Base-by-base conservation (phyloP, 2,888 invertebrate species). In the Heliconius charithonia region DNA sequence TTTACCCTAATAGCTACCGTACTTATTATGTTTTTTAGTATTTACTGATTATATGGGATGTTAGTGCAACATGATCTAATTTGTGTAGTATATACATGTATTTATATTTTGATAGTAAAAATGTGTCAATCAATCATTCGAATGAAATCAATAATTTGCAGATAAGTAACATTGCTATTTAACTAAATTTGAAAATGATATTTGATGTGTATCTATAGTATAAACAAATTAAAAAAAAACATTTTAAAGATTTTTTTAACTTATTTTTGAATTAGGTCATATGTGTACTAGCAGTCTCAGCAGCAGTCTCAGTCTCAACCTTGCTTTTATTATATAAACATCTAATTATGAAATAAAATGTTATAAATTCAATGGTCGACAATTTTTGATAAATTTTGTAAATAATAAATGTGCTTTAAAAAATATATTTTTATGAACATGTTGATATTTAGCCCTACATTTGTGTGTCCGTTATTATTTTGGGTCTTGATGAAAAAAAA, bases 211-310 rank as follows among this genome's bases (percentile, higher is more conserved):
- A 51, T 32, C 9, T 32, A 9, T 32, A 32, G 9, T 37, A 37
- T 37, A 7, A 1, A 37, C 1, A 37, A 37, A 37, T 37, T 0
- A 22, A 51, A 51, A 2, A 51, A 7, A 22, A 51, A 51, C 9
- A 51, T 51, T 22, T 7, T 0, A 51, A 22, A 22, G 9, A 2
- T 37, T 37, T n/a, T 0, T n/a, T 3, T 10, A 59, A 22, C 10
- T 59, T 10, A 12, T n/a, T 59, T 9, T n/a, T 9, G 16, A 63
- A 27, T 66, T 66, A 66, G 66, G 13, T 66, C 66, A 66, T 32
- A 32, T 32, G 10, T 66, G 66, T 66, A 66, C 32, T 66, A 66
- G 32, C 66, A 32, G 32, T 22, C 66, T 66, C 66, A n/a, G n/a
- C n/a, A n/a, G n/a, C n/a, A n/a, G n/a, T n/a, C n/a, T n/a, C 66